A percentile compares a stretch with the other conserved stretches of the same genome.
Evolutionary conservation across 2,888 invertebrate genomes (phyloP).

Genomic region (Acanthococcus lagerstroemiae): DNA sequence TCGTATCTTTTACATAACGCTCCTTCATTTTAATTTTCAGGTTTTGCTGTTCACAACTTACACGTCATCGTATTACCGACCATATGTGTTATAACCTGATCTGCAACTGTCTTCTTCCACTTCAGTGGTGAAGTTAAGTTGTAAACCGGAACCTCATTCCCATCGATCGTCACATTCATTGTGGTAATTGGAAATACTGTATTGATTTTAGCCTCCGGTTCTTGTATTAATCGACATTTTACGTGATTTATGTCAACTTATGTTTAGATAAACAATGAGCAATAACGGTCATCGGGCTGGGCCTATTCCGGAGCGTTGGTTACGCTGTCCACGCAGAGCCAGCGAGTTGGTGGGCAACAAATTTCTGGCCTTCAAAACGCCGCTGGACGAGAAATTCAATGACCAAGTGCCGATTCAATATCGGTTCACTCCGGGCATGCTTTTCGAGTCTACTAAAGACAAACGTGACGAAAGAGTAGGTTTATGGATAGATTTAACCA

Average conservation of each 20-base stretch:
- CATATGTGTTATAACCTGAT: no score
- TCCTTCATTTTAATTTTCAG: no score
- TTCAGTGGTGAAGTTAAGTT: no score
- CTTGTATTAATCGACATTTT: not conserved
- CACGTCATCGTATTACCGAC: no score
- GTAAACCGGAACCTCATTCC: no score
- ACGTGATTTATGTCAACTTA: not conserved
- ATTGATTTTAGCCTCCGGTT: no score
- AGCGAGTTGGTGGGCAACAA: conserved; percentile 60
- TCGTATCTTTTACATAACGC: no score
- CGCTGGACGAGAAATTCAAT: conserved; percentile 71
- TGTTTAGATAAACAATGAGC: conserved; percentile 17
- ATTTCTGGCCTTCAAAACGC: conserved; percentile 92
- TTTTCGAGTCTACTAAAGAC: conserved; percentile 66
- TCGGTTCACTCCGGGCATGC: conserved; percentile 78
- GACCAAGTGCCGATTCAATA: conserved; percentile 70
- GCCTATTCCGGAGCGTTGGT: conserved; percentile 76
- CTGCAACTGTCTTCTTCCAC: no score
- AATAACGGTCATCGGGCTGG: conserved; percentile 34
- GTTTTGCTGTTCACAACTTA: no score
- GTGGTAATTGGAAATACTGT: no score
- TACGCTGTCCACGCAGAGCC: conserved; percentile 76
- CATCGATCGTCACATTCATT: no score
- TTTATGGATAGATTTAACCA: conserved; percentile 93
- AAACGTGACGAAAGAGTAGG: conserved; percentile 82